These are phyloP conservation scores for Corvus moneduloides DNA, from an alignment of 2,113 vertebrate genomes.

Conservation along the genomic window DNA sequence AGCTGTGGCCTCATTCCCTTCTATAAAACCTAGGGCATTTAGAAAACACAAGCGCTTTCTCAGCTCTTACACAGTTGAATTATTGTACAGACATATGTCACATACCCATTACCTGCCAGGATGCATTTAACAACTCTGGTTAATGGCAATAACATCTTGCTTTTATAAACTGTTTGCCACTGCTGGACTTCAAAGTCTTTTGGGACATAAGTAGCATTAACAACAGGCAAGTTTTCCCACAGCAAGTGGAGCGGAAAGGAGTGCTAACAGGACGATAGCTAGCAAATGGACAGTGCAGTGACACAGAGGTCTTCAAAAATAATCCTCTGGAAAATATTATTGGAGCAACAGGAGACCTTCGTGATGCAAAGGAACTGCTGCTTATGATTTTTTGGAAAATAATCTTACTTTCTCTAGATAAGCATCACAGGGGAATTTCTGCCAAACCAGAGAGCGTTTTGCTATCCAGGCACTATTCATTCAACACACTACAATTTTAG, in stretches of 20 bases:
- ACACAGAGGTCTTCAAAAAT: neutral
- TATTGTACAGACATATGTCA: neutral
- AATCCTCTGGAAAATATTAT: neutral
- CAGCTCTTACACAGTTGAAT: neutral
- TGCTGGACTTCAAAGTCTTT: neutral
- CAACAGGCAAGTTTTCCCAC: neutral
- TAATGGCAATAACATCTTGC: neutral
- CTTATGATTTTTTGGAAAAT: neutral
- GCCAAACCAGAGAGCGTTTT: neutral
- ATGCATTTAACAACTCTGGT: neutral
- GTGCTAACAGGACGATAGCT: neutral
- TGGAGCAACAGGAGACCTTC: neutral
- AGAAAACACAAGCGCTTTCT: neutral
- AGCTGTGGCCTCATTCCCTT: neutral
- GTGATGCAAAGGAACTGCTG: neutral
- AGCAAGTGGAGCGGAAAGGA: neutral
- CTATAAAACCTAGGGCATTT: neutral
- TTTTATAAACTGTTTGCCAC: neutral
- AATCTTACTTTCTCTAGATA: neutral
- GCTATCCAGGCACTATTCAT: neutral
- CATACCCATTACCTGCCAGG: neutral
- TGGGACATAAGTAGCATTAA: neutral
- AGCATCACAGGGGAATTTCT: neutral
- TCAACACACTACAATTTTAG: neutral
- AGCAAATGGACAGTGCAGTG: neutral